phyloP scores from a whole-genome alignment of 2,797 vertebrate species.

The Pelobates cultripes region DNA sequence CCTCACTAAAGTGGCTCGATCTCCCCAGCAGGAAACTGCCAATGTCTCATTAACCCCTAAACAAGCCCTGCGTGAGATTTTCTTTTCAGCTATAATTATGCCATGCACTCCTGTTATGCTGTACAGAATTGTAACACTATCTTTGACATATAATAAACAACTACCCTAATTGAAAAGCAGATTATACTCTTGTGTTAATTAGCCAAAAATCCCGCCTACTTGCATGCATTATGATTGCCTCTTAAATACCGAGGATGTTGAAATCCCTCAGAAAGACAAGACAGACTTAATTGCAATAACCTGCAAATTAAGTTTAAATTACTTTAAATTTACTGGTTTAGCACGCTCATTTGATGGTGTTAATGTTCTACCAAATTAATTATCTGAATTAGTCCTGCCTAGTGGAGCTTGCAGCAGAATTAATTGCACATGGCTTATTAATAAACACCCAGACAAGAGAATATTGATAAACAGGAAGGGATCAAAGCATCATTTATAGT shows the following conservation, averaged over 20 bases:
- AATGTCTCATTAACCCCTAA: slow-evolving; percentile 99
- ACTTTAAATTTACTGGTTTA: slow-evolving; percentile 91
- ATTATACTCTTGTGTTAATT: slow-evolving; percentile 86
- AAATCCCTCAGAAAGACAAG: slow-evolving; percentile 88
- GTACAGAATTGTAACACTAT: slow-evolving; percentile 77
- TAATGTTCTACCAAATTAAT: slow-evolving; percentile 99
- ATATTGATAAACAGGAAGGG: slow-evolving; percentile 85
- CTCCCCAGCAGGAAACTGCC: slow-evolving; percentile 93
- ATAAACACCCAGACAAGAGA: slow-evolving; percentile 94
- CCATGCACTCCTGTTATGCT: slow-evolving; percentile 79
- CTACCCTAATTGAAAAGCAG: slow-evolving; percentile 92
- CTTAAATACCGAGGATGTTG: slow-evolving; percentile 85
- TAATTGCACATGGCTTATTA: slow-evolving; percentile 83
- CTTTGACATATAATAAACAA: slow-evolving; percentile 81
- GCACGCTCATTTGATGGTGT: slow-evolving; percentile 93
- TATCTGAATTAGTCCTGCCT: slow-evolving; percentile 98
- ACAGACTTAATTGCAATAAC: slow-evolving; percentile 96
- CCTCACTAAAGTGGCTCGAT: slow-evolving; percentile 84
- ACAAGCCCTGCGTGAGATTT: slow-evolving; percentile 93
- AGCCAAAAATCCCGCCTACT: slow-evolving; percentile 81
- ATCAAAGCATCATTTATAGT: slow-evolving; percentile 70
- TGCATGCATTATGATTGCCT: slow-evolving; percentile 83
- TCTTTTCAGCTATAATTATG: slow-evolving; percentile 92
- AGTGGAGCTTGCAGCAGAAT: slow-evolving; percentile 87
- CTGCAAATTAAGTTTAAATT: slow-evolving; percentile 93